phyloP scores from a whole-genome alignment of 2,888 invertebrate genomes.

The Eilema sororculum region DNA sequence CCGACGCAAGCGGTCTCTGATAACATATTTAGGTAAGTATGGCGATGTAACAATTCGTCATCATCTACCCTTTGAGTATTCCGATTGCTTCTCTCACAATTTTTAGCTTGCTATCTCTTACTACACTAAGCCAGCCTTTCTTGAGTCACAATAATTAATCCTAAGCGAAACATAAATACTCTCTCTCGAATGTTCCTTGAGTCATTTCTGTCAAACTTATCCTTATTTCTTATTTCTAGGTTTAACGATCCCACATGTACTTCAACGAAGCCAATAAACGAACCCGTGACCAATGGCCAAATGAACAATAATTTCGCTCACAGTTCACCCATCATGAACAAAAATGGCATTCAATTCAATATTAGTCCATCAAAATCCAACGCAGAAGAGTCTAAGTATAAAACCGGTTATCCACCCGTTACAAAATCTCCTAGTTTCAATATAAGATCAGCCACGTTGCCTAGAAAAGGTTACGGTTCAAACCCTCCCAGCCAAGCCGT shows the following conservation, averaged over 20 bases:
- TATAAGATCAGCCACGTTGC: slow-evolving; percentile 90
- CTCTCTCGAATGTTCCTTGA: not conserved
- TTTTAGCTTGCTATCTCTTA: too few species aligned
- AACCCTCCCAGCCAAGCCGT: slow-evolving; percentile 76
- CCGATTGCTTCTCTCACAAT: not conserved
- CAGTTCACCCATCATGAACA: slow-evolving; percentile 86
- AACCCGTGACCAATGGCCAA: slow-evolving; percentile 67
- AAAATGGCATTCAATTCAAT: slow-evolving; percentile 86
- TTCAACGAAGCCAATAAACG: slow-evolving; percentile 67
- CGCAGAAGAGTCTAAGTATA: slow-evolving; percentile 79
- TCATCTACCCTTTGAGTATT: not conserved
- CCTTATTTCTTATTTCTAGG: slow-evolving; percentile 62
- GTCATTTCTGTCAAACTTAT: not conserved
- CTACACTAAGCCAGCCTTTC: not conserved
- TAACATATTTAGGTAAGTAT: slow-evolving; percentile 87
- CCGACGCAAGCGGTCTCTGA: slow-evolving; percentile 80
- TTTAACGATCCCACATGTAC: slow-evolving; percentile 89
- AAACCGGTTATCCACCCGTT: slow-evolving; percentile 73
- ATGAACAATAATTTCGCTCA: slow-evolving; percentile 78
- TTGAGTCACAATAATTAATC: not conserved
- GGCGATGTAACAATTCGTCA: not conserved
- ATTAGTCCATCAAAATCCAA: slow-evolving; percentile 80
- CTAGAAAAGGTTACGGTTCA: slow-evolving; percentile 89
- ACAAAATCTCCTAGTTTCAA: slow-evolving; percentile 83
- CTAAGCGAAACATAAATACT: not conserved